These are phyloP conservation scores for Nemotelus pantherinus DNA, from an alignment of 2,888 invertebrate species.

Conservation along the genomic window DNA sequence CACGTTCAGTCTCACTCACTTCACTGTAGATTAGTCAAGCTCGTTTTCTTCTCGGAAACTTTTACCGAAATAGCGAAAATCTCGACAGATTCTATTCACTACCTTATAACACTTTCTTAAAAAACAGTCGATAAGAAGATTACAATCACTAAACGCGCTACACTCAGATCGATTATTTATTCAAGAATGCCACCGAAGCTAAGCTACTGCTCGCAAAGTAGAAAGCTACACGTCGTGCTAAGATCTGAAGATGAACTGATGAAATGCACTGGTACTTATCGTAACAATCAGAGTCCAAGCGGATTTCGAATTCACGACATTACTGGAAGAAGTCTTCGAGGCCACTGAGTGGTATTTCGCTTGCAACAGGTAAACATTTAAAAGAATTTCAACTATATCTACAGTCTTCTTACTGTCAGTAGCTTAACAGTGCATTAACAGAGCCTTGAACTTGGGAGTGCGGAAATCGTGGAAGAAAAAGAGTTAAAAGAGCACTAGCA, in stretches of 20 bases:
- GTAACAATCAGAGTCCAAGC: neutral
- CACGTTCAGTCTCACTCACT: too few relatives aligned
- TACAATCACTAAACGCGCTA: conserved; percentile 5
- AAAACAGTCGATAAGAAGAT: conserved; percentile 12
- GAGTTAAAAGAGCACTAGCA: neutral
- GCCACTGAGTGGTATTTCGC: conserved; percentile 52
- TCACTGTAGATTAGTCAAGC: too few relatives aligned
- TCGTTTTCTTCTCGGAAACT: too few relatives aligned
- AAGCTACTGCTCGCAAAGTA: conserved; percentile 8
- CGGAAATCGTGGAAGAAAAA: neutral
- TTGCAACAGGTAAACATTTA: conserved; percentile 50
- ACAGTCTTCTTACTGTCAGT: neutral
- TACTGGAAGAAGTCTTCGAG: conserved; percentile 50
- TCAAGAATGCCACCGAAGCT: conserved; percentile 18
- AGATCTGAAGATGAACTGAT: too few relatives aligned
- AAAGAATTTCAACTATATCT: conserved; percentile 10
- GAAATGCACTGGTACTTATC: neutral
- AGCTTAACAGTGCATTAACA: conserved; percentile 21
- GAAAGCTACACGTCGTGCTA: conserved; percentile 7
- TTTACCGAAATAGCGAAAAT: too few relatives aligned
- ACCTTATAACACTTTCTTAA: conserved; percentile 6
- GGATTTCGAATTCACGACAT: conserved; percentile 42
- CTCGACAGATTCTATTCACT: neutral
- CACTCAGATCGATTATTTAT: conserved; percentile 13
- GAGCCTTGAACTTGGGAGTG: conserved; percentile 34